Base-by-base conservation (phyloP, 2,797 vertebrate species). In the Myoxocephalus aenaeus region DNA sequence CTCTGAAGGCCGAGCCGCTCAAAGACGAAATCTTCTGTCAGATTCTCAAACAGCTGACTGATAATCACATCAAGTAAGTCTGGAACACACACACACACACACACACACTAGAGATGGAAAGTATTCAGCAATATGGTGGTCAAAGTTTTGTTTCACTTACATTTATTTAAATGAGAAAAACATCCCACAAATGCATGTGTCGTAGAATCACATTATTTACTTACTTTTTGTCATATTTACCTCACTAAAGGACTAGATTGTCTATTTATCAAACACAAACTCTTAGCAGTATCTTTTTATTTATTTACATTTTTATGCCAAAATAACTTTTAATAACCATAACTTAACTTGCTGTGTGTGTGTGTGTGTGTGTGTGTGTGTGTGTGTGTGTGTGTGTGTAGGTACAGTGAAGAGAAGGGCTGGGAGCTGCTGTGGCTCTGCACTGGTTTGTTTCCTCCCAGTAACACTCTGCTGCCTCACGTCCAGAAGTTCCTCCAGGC, bases 361-460 rank as follows among this genome's bases (percentile, higher is more conserved):
- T 42, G 40, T 75, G 53, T 71, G 36, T 61, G 36, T 73, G 62
- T 77, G 54, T 73, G 56, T 82, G 63, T 25, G 53, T 73, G 58
- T 82, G 63, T 25, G 32, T 59, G 36, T 73, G 61, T 77, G 53
- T 73, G 61, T 77, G 54, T 73, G 56, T 82, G 63, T 25, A 98
- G 98, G 90, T 99, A 97, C 83, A 99, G 98, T 13, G 98, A 99
- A 89, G 98, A 99, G 84, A 97, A 97, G 65, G 98, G 97, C 86
- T 99, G 98, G 98, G 98, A 99, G 90, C 89, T 99, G 68, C 94
- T 99, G 22, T 99, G 98, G 98, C 91, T 99, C 86, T 97, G 97
- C 81, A 97, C 96, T 0, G 98, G 98, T 79, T 94, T 99, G 91
- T 99, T 98, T 81, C 97, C 98, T 9, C 98, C 98, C 1, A 99